These are phyloP conservation scores for Agapostemon virescens DNA, from an alignment of 2,888 invertebrate species.

Conservation along the genomic window DNA sequence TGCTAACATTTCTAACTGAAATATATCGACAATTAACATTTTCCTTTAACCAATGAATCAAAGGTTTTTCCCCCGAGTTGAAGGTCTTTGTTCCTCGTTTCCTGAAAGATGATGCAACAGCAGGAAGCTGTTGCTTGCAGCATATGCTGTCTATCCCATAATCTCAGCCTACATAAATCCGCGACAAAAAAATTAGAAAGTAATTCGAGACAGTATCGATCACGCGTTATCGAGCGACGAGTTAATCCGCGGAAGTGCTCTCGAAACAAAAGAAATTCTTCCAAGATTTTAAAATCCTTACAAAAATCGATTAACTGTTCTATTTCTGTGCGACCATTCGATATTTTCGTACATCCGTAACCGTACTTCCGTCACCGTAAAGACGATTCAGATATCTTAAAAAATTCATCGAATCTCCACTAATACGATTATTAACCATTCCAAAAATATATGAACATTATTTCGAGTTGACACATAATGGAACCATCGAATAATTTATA, in stretches of 20 bases:
- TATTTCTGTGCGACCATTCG: background rate
- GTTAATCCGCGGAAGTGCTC: background rate
- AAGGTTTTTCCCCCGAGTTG: background rate
- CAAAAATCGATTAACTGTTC: too few relatives aligned
- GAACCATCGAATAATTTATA: too few relatives aligned
- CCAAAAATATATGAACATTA: background rate
- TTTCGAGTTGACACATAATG: background rate
- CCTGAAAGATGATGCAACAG: conserved; percentile 35
- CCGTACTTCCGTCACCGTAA: too few relatives aligned
- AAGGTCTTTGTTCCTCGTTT: background rate
- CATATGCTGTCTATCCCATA: background rate
- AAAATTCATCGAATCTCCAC: background rate
- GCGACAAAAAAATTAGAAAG: conserved; percentile 5
- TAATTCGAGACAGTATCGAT: conserved; percentile 1
- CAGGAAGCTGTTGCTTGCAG: conserved; percentile 10
- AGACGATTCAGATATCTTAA: background rate
- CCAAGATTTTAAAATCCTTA: too few relatives aligned
- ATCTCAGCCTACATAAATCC: background rate
- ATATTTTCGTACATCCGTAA: too few relatives aligned
- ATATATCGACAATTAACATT: background rate
- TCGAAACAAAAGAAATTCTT: background rate
- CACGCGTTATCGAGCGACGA: background rate
- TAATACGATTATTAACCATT: background rate
- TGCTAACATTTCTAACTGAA: background rate
- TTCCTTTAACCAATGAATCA: background rate